Conservation (phyloP, 2,797 vertebrate species). For the Coregonus suidteri region DNA sequence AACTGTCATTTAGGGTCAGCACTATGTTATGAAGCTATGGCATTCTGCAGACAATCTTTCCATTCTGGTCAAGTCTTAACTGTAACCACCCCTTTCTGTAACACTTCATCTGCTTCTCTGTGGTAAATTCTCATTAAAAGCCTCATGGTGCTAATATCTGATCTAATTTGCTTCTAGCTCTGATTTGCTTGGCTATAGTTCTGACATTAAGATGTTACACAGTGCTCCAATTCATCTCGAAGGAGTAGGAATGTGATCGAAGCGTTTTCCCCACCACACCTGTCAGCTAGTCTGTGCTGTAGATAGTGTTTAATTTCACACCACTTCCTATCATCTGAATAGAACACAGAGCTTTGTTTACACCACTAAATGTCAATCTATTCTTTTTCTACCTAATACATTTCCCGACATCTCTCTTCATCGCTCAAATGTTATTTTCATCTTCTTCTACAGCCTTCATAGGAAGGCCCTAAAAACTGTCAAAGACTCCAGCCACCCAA, state of each 20-base stretch:
- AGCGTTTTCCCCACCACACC: not conserved
- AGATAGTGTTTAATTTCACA: constrained; percentile 57
- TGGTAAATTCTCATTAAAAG: constrained; percentile 2
- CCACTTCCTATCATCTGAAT: constrained; percentile 40
- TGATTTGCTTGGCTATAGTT: constrained; percentile 36
- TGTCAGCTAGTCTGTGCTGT: constrained; percentile 46
- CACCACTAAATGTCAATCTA: constrained; percentile 47
- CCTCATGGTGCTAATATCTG: constrained; percentile 18
- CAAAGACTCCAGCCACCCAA: no score
- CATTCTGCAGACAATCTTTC: not conserved
- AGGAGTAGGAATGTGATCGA: constrained; percentile 32
- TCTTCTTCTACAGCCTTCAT: not conserved
- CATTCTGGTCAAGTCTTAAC: not conserved
- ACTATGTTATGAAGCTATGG: not conserved
- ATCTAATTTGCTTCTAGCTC: constrained; percentile 37
- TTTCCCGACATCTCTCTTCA: constrained; percentile 5
- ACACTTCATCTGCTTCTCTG: no score
- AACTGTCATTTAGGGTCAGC: not conserved
- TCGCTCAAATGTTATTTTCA: not conserved
- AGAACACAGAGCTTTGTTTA: constrained; percentile 4
- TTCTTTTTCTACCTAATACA: not conserved
- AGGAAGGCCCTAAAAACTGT: no score
- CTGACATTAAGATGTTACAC: constrained; percentile 25
- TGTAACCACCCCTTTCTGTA: no score
- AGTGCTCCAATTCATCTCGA: constrained; percentile 35